Evolutionary conservation across 2,113 vertebrate genomes (phyloP).

Genomic region (Semicossyphus pulcher): DNA sequence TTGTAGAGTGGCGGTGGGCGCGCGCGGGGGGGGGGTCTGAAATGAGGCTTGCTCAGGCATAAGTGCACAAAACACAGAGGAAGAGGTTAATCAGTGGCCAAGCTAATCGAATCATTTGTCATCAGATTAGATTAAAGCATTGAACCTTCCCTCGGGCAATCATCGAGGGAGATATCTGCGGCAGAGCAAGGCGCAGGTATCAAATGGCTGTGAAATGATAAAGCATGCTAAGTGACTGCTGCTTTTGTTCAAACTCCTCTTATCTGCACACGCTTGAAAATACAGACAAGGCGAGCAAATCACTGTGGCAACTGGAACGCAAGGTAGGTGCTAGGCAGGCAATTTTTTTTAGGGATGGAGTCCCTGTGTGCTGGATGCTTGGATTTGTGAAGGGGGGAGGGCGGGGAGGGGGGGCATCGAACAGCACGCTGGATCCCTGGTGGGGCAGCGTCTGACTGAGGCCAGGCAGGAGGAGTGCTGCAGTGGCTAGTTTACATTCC

Average conservation of each 20-base stretch:
- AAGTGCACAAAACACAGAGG: slow-evolving; percentile 55
- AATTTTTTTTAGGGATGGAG: neutral
- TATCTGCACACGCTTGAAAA: slow-evolving; percentile 36
- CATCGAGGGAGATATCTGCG: slow-evolving; percentile 32
- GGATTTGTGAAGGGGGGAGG: neutral
- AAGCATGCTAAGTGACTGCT: slow-evolving; percentile 38
- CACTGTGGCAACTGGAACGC: slow-evolving; percentile 31
- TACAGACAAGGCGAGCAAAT: slow-evolving; percentile 33
- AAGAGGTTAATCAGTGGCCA: slow-evolving; percentile 73
- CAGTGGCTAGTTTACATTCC: slow-evolving; percentile 81
- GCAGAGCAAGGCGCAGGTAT: slow-evolving; percentile 20
- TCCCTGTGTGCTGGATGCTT: slow-evolving; percentile 9
- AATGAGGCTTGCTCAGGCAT: slow-evolving; percentile 36
- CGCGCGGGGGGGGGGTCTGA: neutral
- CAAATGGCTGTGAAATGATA: slow-evolving; percentile 49
- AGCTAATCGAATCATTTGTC: slow-evolving; percentile 72
- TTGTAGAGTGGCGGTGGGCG: slow-evolving; percentile 38
- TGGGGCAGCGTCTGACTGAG: slow-evolving; percentile 50
- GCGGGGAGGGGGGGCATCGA: neutral
- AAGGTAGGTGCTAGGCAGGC: slow-evolving; percentile 20
- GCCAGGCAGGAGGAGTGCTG: slow-evolving; percentile 59
- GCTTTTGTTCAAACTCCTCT: slow-evolving; percentile 40
- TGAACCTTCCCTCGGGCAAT: slow-evolving; percentile 63
- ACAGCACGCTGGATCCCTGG: slow-evolving; percentile 25
- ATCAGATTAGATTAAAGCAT: slow-evolving; percentile 73